These are phyloP conservation scores for Phania funesta DNA, from an alignment of 2,888 invertebrate genomes.

Conservation along the genomic window DNA sequence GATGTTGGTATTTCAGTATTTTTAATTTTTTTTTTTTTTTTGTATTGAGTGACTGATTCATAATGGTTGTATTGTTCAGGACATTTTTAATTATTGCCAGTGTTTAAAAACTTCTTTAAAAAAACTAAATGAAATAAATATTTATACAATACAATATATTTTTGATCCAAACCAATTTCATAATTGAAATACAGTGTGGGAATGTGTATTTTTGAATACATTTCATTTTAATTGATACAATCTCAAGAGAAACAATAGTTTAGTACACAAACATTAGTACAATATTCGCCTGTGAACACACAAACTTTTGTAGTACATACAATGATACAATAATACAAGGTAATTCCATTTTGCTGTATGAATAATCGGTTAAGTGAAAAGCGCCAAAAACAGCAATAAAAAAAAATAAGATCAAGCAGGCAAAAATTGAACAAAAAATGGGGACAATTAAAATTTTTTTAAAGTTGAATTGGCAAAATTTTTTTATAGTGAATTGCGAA, in stretches of 20 bases:
- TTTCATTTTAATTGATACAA: constrained; percentile 20
- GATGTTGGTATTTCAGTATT: constrained; percentile 43
- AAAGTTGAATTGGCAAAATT: no score
- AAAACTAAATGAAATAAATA: neutral
- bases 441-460: no score
- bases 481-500: no score
- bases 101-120: constrained; percentile 18
- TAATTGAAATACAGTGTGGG: constrained; percentile 17
- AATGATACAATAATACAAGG: no score
- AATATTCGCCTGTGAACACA: neutral
- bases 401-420: no score
- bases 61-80: constrained; percentile 38
- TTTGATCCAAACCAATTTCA: constrained; percentile 29
- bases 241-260: constrained; percentile 28
- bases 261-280: neutral
- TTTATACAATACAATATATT: neutral
- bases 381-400: no score
- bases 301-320: neutral
- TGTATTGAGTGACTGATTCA: constrained; percentile 44
- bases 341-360: no score
- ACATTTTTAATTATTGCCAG: constrained; percentile 48
- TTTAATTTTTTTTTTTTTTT: neutral
- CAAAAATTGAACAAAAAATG: no score
- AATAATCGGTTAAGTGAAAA: no score
- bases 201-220: neutral